These are phyloP conservation scores for Magallana nippona DNA, from an alignment of 2,888 invertebrate genomes.

Conservation along the genomic window DNA sequence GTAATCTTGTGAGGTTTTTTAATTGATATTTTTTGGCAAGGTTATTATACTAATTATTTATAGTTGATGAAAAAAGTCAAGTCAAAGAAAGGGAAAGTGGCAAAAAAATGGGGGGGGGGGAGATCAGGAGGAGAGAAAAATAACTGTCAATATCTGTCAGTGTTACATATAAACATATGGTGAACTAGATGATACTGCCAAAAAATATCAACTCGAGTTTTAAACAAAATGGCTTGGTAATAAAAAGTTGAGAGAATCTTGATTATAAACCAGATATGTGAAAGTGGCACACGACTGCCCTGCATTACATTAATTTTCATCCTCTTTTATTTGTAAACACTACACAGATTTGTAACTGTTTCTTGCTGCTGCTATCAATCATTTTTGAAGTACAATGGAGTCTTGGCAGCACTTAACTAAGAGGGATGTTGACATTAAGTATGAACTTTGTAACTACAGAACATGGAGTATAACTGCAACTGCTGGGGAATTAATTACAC, in stretches of 20 bases:
- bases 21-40: background rate
- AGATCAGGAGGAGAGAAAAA: background rate
- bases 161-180: background rate
- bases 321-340: slow-evolving; percentile 28
- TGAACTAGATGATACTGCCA: background rate
- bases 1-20: background rate
- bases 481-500: background rate
- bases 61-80: too few relatives aligned
- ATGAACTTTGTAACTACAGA: slow-evolving; percentile 14
- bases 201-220: background rate
- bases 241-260: slow-evolving; percentile 18
- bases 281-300: slow-evolving; percentile 18
- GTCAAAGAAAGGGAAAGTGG: background rate
- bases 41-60: background rate
- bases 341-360: slow-evolving; percentile 20
- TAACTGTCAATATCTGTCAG: background rate
- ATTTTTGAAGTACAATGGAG: slow-evolving; percentile 21
- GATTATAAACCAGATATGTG: background rate
- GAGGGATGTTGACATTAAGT: slow-evolving; percentile 24
- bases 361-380: slow-evolving; percentile 14
- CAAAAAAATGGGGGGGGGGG: background rate
- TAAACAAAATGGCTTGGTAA: slow-evolving; percentile 9
- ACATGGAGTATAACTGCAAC: background rate
- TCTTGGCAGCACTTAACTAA: slow-evolving; percentile 16
- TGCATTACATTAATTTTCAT: slow-evolving; percentile 26